phyloP scores from a whole-genome alignment of 2,113 vertebrate species.

The Melanostigma gelatinosum region DNA sequence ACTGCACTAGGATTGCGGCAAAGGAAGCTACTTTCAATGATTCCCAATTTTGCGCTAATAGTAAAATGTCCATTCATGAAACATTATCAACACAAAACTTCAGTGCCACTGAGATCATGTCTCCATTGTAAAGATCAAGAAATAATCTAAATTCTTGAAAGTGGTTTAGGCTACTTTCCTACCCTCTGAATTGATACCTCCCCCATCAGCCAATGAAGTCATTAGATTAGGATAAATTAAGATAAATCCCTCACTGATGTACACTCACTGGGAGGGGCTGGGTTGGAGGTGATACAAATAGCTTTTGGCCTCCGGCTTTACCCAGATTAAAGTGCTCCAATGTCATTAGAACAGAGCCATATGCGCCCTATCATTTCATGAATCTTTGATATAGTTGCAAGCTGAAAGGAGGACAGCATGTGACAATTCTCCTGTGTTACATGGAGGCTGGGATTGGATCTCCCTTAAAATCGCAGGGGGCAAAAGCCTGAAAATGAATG shows the following conservation, averaged over 20 bases:
- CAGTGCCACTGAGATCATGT: not conserved
- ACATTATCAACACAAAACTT: constrained; percentile 13
- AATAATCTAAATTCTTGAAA: constrained; percentile 39
- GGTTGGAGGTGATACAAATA: constrained; percentile 77
- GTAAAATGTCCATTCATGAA: constrained; percentile 37
- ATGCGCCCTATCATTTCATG: constrained; percentile 64
- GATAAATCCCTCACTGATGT: constrained; percentile 75
- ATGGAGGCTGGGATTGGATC: constrained; percentile 6
- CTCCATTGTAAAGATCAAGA: constrained; percentile 12
- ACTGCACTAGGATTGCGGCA: constrained; percentile 56
- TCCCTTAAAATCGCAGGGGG: not conserved
- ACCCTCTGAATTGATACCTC: constrained; percentile 55
- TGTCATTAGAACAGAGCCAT: constrained; percentile 77
- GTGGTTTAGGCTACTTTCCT: constrained; percentile 36
- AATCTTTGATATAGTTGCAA: constrained; percentile 58
- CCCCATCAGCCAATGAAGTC: constrained; percentile 72
- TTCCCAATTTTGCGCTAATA: constrained; percentile 10
- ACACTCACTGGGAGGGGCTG: constrained; percentile 70
- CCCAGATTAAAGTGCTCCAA: constrained; percentile 80
- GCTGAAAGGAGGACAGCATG: constrained; percentile 12
- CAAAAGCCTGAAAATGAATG: constrained; percentile 32
- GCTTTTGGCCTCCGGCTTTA: constrained; percentile 78
- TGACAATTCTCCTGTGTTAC: too few species aligned
- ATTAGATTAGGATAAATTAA: constrained; percentile 78
- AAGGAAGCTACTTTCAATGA: constrained; percentile 55